Evolutionary conservation across 2,797 vertebrate genomes (phyloP), one percentile per base, ranked within the genome.

Genomic region (Australoheros facetus): DNA sequence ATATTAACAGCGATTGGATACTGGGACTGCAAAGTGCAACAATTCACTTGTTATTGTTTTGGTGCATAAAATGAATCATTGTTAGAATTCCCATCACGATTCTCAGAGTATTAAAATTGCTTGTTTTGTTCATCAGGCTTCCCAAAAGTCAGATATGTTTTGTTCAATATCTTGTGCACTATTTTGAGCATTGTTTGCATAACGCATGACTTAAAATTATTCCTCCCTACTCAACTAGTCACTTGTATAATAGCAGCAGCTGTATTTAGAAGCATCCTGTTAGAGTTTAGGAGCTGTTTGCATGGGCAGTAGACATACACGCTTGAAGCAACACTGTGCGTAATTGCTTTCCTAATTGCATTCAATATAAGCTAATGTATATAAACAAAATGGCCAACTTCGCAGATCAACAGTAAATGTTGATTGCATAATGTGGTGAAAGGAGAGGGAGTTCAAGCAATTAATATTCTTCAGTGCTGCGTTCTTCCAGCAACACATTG

Each of bases 351-450:
- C 5, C 71, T 45, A 58, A 73, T 59, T 69, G 45, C 64, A 69
- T 69, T 69, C 28, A 51, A 51, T 79, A 34, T 58, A 64, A 59
- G 58, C 11, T 69, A 69, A 69, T 51, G 64, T 69, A n/a, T 30
- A 34, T 26, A 66, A 59, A 59, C 32, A 81, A 34, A 55, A 19
- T 58, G 26, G 53, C 59, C 21, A 59, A 51, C 57, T 74, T 86
- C 23, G 58, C 5, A 21, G 21, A 60, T 81, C 58, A 75, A 62
- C 54, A 60, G 34, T 72, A 72, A 81, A 60, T 56, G 73, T n/a
- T 60, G 34, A 73, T 84, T 81, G 23, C 56, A 70, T 76, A 51
- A 82, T 78, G 26, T n/a, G n/a, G 4, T 12, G 37, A 51, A 82
- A 53, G 26, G 26, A 79, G 71, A 82, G 75, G 69, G 77, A 81